phyloP scores from a whole-genome alignment of 2,113 vertebrate genomes.

The Larimichthys polyactis region DNA sequence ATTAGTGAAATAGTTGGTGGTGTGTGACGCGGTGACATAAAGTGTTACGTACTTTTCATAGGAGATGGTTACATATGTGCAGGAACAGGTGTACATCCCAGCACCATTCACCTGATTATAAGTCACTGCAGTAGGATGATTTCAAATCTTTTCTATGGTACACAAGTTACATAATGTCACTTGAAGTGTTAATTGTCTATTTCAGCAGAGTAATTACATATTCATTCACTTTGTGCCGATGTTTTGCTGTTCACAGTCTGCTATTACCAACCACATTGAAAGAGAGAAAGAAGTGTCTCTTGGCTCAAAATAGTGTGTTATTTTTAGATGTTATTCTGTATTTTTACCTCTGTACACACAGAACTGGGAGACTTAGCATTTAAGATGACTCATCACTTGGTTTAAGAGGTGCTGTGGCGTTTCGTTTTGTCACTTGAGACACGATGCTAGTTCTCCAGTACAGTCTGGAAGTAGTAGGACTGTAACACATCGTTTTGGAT shows the following conservation, averaged over 20 bases:
- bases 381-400: constrained; percentile 64
- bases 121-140: no score
- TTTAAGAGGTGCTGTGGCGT: constrained; percentile 36
- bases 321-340: constrained; percentile 41
- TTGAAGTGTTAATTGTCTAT: not conserved
- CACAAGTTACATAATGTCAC: no score
- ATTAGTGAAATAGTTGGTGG: no score
- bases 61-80: no score
- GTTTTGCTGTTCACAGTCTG: not conserved
- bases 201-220: not conserved
- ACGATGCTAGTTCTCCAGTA: constrained; percentile 24
- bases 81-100: no score
- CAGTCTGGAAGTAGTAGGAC: constrained; percentile 43
- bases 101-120: no score
- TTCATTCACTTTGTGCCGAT: not conserved
- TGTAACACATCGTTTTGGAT: constrained; percentile 12
- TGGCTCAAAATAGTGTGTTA: constrained; percentile 38
- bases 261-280: not conserved
- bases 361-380: constrained; percentile 46
- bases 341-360: constrained; percentile 46
- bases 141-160: no score
- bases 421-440: constrained; percentile 54
- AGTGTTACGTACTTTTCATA: no score
- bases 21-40: no score
- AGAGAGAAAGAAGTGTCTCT: not conserved